These are phyloP conservation scores for Cyrtodaria siliqua DNA, from an alignment of 2,888 invertebrate genomes.

Conservation along the genomic window DNA sequence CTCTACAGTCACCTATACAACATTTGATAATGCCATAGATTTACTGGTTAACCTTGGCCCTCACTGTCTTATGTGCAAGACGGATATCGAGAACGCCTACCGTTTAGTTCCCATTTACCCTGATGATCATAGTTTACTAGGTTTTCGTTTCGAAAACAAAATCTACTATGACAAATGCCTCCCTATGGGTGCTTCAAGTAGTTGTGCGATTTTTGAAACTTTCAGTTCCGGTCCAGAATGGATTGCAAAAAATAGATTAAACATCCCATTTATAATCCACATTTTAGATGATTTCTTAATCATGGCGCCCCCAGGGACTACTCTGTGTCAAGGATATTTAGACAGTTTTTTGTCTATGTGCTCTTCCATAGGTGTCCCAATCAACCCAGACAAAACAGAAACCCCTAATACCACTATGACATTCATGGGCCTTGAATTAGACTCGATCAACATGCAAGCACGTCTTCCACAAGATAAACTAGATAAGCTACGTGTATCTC, in stretches of 20 bases:
- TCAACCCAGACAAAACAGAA: conserved; percentile 37
- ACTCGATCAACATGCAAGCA: conserved; percentile 39
- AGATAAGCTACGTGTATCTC: neutral
- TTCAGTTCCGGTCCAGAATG: conserved; percentile 16
- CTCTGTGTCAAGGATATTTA: conserved; percentile 12
- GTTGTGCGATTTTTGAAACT: conserved; percentile 36
- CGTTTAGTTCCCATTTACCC: conserved; percentile 32
- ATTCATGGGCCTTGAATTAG: conserved; percentile 48
- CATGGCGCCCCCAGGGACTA: neutral
- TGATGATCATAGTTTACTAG: conserved; percentile 39
- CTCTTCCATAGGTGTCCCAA: conserved; percentile 19
- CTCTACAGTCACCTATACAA: conserved; percentile 26
- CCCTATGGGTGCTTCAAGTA: conserved; percentile 33
- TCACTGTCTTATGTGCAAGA: conserved; percentile 33
- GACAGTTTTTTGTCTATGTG: conserved; percentile 17
- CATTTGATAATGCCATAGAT: conserved; percentile 36
- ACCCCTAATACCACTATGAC: conserved; percentile 6
- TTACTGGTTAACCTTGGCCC: conserved; percentile 1
- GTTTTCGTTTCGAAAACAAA: conserved; percentile 13
- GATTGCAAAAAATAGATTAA: conserved; percentile 8
- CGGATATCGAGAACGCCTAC: conserved; percentile 35
- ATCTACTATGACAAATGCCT: conserved; percentile 42
- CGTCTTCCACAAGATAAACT: conserved; percentile 35
- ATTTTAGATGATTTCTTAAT: conserved; percentile 45
- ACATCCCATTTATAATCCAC: conserved; percentile 11